Conservation (phyloP, 2,113 vertebrate genomes). For the Pseudopodoces humilis region DNA sequence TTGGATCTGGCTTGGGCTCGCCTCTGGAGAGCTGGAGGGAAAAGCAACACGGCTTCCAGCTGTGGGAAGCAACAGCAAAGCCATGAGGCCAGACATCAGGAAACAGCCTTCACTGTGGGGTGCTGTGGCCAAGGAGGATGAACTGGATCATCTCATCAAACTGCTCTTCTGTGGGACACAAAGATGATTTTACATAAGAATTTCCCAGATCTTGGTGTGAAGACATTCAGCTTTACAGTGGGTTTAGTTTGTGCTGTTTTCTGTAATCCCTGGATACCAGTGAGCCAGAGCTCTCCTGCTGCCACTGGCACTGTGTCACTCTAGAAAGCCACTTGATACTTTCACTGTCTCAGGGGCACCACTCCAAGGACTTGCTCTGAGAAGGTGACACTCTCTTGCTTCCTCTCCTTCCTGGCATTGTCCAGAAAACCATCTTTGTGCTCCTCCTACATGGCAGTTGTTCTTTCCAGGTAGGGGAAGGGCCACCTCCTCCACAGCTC, state of each 20-base stretch:
- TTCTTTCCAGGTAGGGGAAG: neutral
- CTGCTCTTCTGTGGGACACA: rapidly evolving
- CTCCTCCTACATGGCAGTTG: neutral
- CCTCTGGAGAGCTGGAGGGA: neutral
- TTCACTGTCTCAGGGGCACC: neutral
- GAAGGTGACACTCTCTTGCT: neutral
- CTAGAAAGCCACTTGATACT: neutral
- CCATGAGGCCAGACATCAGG: neutral
- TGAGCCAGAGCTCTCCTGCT: neutral
- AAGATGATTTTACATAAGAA: neutral
- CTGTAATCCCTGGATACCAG: neutral
- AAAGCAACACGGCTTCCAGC: neutral
- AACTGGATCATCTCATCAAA: neutral
- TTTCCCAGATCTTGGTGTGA: neutral
- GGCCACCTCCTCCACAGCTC: neutral
- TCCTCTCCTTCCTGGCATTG: neutral
- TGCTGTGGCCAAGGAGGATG: neutral
- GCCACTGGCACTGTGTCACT: neutral
- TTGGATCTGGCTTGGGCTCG: neutral
- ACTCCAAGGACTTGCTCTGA: neutral
- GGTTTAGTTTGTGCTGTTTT: neutral
- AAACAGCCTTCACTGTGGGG: neutral
- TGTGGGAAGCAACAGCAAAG: neutral
- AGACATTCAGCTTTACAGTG: neutral
- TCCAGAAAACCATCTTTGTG: neutral